Base-by-base conservation (phyloP, 64 coral and sea anemone genomes). In the Orbicella faveolata region DNA sequence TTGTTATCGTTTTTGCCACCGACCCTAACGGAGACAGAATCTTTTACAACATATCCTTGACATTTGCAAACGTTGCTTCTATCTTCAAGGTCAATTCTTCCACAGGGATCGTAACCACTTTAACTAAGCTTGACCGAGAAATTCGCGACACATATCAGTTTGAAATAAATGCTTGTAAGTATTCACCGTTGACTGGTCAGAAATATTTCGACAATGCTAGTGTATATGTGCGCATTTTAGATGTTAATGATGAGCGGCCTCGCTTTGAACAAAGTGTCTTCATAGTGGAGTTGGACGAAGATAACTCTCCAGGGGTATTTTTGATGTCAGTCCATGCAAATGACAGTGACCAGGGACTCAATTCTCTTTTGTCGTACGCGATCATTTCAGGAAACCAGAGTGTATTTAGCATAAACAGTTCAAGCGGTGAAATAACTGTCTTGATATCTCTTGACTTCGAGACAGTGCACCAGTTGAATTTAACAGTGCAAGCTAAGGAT, bases 401-500 rank as follows among this genome's bases (percentile, higher is more conserved):
- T 17, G 9, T 92, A 9, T 87, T 92, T 53, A 85, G 30, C 52
- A 70, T 92, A 26, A 79, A 70, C 36, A 87, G 54, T 1, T 66
- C 82, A 68, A 84, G 59, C 41, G 90, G 90, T 36, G 90, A 87
- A 16, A 59, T 92, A 26, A 79, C 18, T 2, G 61, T 87, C 34
- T 67, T 87, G 23, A 9, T 35, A 36, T 20, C 65, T 65, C 73
- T 92, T 41, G 90, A 92, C n/a, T 92, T 69, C 54, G 90, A 92
- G 54, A 35, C 34, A 23, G 52, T 53, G 2, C 90, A 87, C 18
- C 90, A 92, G 35, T 87, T 92, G 30, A 92, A 92, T 54, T 54
- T 92, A 87, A 92, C 83, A 26, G 55, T 92, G 54, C 74, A 85
- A 55, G 90, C 90, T n/a, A 48, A n/a, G 26, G 90, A 92, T 67